Evolutionary conservation across 2,888 invertebrate genomes (phyloP).

Genomic region (Eristalis tenax): DNA sequence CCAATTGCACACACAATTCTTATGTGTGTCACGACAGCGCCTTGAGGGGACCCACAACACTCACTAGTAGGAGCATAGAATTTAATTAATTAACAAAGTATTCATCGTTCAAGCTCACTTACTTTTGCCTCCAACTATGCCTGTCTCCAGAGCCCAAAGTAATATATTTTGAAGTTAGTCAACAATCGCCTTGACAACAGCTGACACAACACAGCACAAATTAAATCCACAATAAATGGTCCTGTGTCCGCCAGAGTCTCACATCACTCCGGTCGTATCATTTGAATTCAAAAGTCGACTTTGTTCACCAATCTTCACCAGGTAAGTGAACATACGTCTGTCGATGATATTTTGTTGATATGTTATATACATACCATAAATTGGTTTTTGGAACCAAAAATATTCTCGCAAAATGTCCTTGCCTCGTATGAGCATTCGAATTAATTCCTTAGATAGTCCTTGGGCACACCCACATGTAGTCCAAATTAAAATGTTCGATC

Average conservation of each 20-base stretch:
- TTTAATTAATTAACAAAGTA: constrained; percentile 51
- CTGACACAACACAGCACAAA: not conserved
- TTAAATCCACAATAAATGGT: constrained; percentile 46
- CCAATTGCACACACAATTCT: not conserved
- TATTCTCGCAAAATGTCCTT: not conserved
- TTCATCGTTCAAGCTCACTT: constrained; percentile 10
- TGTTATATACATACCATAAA: not conserved
- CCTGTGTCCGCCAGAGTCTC: not conserved
- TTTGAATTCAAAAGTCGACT: not conserved
- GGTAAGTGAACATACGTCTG: not conserved
- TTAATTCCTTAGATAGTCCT: not conserved
- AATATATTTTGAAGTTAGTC: constrained; percentile 18
- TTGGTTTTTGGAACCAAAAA: not conserved
- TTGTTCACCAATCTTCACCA: not conserved
- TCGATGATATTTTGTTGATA: not conserved
- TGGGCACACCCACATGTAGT: not conserved
- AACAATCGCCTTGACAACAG: constrained; percentile 11
- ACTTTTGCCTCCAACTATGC: not conserved
- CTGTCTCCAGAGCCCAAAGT: not conserved
- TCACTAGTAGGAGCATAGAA: constrained; percentile 8
- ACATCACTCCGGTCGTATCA: not conserved
- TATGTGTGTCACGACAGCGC: not conserved
- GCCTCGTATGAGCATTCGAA: not conserved
- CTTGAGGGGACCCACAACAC: not conserved
- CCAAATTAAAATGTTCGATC: not conserved